Evolutionary conservation across 2,113 vertebrate genomes (phyloP).

Genomic region (Calypte anna): DNA sequence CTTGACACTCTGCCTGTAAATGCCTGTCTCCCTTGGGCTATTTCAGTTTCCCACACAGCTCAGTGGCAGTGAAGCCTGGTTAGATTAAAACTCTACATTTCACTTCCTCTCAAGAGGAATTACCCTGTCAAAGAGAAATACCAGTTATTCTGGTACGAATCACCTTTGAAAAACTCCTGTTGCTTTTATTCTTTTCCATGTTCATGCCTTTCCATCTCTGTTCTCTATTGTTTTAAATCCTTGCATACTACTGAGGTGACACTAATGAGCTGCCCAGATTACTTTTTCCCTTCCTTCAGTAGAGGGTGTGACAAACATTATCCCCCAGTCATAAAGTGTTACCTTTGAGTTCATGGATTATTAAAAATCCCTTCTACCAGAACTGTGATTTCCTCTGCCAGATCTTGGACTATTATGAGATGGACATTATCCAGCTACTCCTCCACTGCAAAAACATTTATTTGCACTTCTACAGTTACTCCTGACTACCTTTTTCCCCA

Average conservation of each 20-base stretch:
- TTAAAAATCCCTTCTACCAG: slow-evolving; percentile 19
- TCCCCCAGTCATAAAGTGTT: neutral
- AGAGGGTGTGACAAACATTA: neutral
- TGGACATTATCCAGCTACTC: slow-evolving; percentile 1
- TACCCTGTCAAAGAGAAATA: neutral
- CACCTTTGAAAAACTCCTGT: neutral
- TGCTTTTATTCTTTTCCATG: neutral
- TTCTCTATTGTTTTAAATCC: neutral
- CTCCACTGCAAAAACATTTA: neutral
- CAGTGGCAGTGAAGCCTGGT: neutral
- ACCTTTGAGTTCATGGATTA: slow-evolving; percentile 4
- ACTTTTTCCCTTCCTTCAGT: neutral
- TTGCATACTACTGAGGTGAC: neutral
- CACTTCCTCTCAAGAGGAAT: neutral
- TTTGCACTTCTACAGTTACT: neutral
- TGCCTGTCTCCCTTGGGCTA: neutral
- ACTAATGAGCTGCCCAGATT: neutral
- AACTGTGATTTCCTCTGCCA: slow-evolving; percentile 30
- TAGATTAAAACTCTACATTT: neutral
- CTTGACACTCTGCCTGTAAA: neutral
- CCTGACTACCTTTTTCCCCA: neutral
- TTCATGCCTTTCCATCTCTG: neutral
- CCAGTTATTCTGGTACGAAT: neutral
- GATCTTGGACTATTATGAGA: neutral
- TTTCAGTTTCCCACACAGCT: neutral